These are phyloP conservation scores for Scelioninae gen. 2 DNA, from an alignment of 2,888 invertebrate genomes.

Conservation along the genomic window DNA sequence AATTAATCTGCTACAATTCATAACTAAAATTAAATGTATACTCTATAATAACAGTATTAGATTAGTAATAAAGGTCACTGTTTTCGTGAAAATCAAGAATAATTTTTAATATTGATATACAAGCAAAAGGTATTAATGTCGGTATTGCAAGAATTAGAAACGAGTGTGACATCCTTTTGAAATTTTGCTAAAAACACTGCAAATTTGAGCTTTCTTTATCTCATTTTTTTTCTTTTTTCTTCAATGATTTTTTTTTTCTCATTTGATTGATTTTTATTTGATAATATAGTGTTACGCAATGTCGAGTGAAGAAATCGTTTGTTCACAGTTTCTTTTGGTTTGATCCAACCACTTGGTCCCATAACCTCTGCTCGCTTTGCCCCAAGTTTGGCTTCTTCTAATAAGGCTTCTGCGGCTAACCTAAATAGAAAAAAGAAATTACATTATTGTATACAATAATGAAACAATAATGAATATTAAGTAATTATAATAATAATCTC, in stretches of 20 bases:
- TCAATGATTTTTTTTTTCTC: constrained; percentile 16
- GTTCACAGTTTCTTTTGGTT: constrained; percentile 72
- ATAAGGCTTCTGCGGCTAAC: constrained; percentile 72
- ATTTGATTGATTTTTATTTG: constrained; percentile 63
- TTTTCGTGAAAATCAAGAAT: no score
- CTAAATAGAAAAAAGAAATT: constrained; percentile 60
- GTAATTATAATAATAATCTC: no score
- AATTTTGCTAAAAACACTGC: no score
- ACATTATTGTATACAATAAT: no score
- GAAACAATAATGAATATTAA: no score
- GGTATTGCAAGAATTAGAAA: no score
- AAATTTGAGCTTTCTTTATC: constrained; percentile 28
- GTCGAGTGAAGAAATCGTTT: constrained; percentile 73
- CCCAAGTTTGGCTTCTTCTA: constrained; percentile 72
- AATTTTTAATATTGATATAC: no score
- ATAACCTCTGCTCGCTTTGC: constrained; percentile 72
- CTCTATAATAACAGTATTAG: not conserved
- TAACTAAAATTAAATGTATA: no score
- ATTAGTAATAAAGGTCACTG: not conserved
- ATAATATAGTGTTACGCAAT: constrained; percentile 70
- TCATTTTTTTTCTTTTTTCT: constrained; percentile 23
- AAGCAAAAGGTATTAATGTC: no score
- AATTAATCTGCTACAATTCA: no score
- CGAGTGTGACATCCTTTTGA: no score
- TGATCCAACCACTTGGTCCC: constrained; percentile 74